Conservation (phyloP, 2,113 vertebrate species). For the Archocentrus centrarchus region DNA sequence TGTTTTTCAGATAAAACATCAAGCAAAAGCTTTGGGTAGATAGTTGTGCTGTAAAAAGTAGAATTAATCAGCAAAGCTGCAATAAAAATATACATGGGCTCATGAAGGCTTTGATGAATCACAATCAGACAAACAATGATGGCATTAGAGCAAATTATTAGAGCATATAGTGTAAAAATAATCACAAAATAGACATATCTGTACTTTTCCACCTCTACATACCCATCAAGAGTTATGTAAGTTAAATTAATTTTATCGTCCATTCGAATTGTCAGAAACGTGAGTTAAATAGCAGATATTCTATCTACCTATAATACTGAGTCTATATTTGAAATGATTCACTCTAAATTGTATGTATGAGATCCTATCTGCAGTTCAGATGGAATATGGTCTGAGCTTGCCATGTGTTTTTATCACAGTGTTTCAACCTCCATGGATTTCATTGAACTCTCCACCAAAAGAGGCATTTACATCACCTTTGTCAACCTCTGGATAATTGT, state of each 20-base stretch:
- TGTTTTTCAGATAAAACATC: slow-evolving; percentile 41
- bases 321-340: background rate
- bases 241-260: slow-evolving; percentile 6
- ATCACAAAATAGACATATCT: slow-evolving; percentile 42
- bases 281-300: background rate
- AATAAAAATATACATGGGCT: slow-evolving; percentile 58
- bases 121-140: slow-evolving; percentile 31
- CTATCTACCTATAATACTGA: too few relatives aligned
- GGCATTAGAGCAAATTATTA: slow-evolving; percentile 38
- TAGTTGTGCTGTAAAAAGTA: slow-evolving; percentile 28
- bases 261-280: slow-evolving; percentile 2
- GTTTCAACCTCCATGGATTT: background rate
- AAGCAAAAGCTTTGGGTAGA: slow-evolving; percentile 43
- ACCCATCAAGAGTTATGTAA: slow-evolving; percentile 25
- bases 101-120: slow-evolving; percentile 38
- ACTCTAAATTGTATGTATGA: background rate
- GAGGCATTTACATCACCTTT: background rate
- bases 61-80: slow-evolving; percentile 49
- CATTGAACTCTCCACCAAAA: background rate
- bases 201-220: slow-evolving; percentile 30
- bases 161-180: slow-evolving; percentile 20
- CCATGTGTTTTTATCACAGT: background rate
- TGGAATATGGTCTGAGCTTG: background rate
- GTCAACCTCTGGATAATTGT: background rate
- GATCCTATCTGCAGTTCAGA: too few relatives aligned